Evolutionary conservation across 2,113 vertebrate species (phyloP).

Genomic region (Danionella cerebrum): DNA sequence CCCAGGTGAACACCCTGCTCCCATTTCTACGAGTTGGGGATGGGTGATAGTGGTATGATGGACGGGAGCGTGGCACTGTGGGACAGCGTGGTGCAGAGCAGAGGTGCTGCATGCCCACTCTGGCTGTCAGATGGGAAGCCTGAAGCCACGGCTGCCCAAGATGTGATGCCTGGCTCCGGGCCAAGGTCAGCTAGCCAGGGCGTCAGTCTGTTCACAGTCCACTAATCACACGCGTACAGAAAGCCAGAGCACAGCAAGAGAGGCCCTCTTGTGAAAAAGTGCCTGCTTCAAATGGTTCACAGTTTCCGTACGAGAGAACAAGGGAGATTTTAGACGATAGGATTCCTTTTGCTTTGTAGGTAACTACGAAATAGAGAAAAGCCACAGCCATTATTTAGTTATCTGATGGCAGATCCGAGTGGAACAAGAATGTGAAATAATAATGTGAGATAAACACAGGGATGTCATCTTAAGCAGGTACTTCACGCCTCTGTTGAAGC

Average conservation of each 20-base stretch:
- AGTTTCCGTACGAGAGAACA: not conserved
- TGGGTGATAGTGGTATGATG: slow-evolving; percentile 63
- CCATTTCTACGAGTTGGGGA: slow-evolving; percentile 62
- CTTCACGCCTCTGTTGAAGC: slow-evolving; percentile 1
- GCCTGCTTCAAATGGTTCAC: slow-evolving; percentile 2
- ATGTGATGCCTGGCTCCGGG: slow-evolving; percentile 61
- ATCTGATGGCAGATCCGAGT: slow-evolving; percentile 26
- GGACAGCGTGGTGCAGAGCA: slow-evolving; percentile 50
- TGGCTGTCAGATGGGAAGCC: slow-evolving; percentile 64
- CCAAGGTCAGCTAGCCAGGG: slow-evolving; percentile 68
- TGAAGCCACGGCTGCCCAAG: slow-evolving; percentile 61
- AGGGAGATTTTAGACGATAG: not conserved
- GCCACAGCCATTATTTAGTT: not conserved
- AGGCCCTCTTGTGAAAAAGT: not conserved
- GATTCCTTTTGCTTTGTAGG: not conserved
- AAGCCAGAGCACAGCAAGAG: not conserved
- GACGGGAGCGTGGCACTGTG: slow-evolving; percentile 52
- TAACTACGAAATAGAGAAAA: not conserved
- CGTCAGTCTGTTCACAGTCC: slow-evolving; percentile 58
- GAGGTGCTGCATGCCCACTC: slow-evolving; percentile 32
- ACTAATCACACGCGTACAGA: slow-evolving; percentile 52
- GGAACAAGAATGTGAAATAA: slow-evolving; percentile 4
- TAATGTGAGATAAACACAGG: slow-evolving; percentile 21
- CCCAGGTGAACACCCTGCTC: slow-evolving; percentile 58
- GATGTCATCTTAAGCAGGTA: slow-evolving; percentile 26